Evolutionary conservation across 2,888 invertebrate genomes (phyloP), one percentile per base, ranked within the genome.

Genomic region (Sarcophaga variegata): DNA sequence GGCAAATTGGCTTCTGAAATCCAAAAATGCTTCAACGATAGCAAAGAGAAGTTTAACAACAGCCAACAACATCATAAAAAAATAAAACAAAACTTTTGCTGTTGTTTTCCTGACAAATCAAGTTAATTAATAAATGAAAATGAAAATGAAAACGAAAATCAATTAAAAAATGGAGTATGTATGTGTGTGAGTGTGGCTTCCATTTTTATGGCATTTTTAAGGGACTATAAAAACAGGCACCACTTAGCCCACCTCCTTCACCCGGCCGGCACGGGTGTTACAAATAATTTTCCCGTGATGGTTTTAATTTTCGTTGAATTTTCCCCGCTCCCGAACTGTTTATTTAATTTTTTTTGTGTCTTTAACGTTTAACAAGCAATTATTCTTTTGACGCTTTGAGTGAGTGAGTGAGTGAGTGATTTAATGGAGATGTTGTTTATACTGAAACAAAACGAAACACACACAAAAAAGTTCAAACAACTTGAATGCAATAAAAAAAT

Each of bases 381-480:
- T 84, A 80, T 84, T 76, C 80, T 84, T 76, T 76, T 76, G 69
- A 84, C 70, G 75, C 84, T 87, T 79, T 75, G 54, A 84, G 80
- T 80, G 75, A 75, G 27, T 27, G 27, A 27, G 27, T 8, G 8
- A 37, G 37, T 37, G 80, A 84, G 75, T 80, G 80, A 80, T 84
- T 84, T 84, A 80, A 80, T 79, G 79, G 69, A 64, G 45, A 64
- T 49, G 64, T 80, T 76, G 70, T 71, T 79, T 63, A 62, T 49
- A 84, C 37, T 62, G 75, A 80, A 80, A 84, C 66, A 76, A 75
- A 45, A 80, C 12, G 17, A 54, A 54, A 14, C 4, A 54, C 54
- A 54, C 4, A 54, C 14, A 14, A 17, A 54, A 54, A 14, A 17
- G 14, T 14, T 14, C 54, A 54, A 54, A 70, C 60, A 84, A 60